These are phyloP conservation scores for Pyrgilauda ruficollis DNA, from an alignment of 2,113 vertebrate species.

Conservation along the genomic window DNA sequence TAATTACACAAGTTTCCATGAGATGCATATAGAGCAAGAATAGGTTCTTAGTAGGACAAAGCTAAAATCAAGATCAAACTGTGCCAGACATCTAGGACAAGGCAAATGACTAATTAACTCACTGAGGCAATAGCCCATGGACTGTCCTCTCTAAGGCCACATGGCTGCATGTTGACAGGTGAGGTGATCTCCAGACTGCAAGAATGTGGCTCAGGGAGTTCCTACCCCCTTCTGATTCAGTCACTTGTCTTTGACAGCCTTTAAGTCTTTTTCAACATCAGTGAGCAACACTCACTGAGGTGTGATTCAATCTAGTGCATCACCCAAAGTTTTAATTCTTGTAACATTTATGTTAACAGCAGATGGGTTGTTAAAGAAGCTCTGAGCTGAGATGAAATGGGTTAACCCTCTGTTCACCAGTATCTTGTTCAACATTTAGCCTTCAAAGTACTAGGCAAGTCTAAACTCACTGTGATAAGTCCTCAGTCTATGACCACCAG, in stretches of 20 bases:
- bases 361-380: background rate
- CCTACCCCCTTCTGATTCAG: background rate
- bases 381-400: background rate
- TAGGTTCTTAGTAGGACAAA: conserved; percentile 21
- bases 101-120: background rate
- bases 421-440: background rate
- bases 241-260: background rate
- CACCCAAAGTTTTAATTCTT: background rate
- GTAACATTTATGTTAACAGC: background rate
- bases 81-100: conserved; percentile 19
- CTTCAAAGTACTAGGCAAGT: background rate
- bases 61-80: background rate
- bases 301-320: background rate
- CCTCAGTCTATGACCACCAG: background rate
- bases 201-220: conserved; percentile 34
- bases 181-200: background rate
- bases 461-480: background rate
- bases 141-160: background rate
- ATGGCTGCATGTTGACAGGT: background rate
- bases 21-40: background rate
- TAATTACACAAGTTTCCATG: conserved; percentile 20
- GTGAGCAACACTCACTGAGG: background rate
- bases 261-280: background rate
- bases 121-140: background rate
- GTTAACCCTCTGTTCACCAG: background rate